Conservation (phyloP, 2,888 invertebrate species). For the Trachelus stipa region DNA sequence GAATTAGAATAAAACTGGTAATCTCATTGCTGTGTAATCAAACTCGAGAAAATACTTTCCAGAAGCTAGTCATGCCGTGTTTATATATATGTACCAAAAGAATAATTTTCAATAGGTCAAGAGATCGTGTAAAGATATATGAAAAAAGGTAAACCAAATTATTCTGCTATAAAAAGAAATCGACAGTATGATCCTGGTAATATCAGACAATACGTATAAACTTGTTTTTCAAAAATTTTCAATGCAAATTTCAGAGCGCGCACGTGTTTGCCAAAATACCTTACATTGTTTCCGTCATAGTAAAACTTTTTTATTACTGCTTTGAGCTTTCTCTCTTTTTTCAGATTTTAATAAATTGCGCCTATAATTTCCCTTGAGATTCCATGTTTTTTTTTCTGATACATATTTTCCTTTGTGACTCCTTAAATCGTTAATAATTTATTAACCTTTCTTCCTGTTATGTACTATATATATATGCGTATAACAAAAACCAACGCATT, state of each 20-base stretch:
- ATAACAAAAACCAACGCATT: not conserved
- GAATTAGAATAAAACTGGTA: constrained; percentile 29
- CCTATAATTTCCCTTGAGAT: not conserved
- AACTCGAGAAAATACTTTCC: constrained; percentile 28
- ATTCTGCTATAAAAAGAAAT: not conserved
- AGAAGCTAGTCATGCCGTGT: constrained; percentile 8
- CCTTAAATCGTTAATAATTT: not conserved
- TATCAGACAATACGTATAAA: not conserved
- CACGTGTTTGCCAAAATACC: not conserved
- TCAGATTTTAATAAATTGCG: not conserved
- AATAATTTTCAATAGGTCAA: not conserved
- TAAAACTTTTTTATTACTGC: not conserved
- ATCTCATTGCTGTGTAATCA: constrained; percentile 33
- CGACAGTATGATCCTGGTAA: not conserved
- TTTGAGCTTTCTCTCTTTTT: not conserved
- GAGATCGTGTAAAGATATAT: not conserved
- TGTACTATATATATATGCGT: not conserved
- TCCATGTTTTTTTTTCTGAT: not conserved
- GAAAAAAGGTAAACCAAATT: not conserved
- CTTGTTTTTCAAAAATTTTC: not conserved
- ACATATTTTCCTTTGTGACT: not conserved
- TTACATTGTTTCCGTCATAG: not conserved
- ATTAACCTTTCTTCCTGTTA: not conserved
- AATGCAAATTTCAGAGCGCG: not conserved
- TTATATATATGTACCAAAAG: not conserved